Base-by-base conservation (phyloP, 2,113 vertebrate genomes). In the Nicator chloris region DNA sequence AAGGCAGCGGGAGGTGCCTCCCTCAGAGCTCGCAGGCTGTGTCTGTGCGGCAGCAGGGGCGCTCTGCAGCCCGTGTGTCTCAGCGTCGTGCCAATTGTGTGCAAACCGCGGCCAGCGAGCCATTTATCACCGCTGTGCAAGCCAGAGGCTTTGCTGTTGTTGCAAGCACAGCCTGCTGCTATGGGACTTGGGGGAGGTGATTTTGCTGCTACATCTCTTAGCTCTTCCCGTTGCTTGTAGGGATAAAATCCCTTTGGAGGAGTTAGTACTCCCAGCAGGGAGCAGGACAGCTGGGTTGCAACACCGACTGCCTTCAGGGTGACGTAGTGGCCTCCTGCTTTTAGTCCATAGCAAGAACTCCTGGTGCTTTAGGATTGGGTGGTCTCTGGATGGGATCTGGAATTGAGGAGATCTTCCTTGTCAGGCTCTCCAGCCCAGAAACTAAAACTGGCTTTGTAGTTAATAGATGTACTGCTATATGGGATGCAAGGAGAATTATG, bases 261-360 rank as follows among this genome's bases (percentile, higher is more conserved):
- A 86, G 35, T 31, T 17, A 14, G 24, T 56, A 5, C 6, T 64
- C 15, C 30, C 40, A 64, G 22, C 15, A 68, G 60, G n/a, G 42
- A 78, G 22, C 21, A 22, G 39, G 30, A 47, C n/a, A 27, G 26
- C 50, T 90, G 50, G 50, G 39, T 5, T 73, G 33, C 12, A 31
- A 27, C 39, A 31, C 11, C 7, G 21, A 3, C 42, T 72, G 10
- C 50, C 35, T 75, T 30, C n/a, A 49, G 37, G 37, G 24, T 0
- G 3, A 30, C 0, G 0, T 2, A 26, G 7, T 2, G 4, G 11
- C 31, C 33, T 94, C 10, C 56, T 70, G 61, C 22, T 70, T 65
- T 47, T 37, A 51, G 33, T 26, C 42, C 51, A 7, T 6, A 53
- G 15, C 45, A 33, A 37, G 18, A n/a, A 42, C 16, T 60, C 30